Base-by-base conservation (phyloP, 2,888 invertebrate genomes). In the Nemoura dubitans region DNA sequence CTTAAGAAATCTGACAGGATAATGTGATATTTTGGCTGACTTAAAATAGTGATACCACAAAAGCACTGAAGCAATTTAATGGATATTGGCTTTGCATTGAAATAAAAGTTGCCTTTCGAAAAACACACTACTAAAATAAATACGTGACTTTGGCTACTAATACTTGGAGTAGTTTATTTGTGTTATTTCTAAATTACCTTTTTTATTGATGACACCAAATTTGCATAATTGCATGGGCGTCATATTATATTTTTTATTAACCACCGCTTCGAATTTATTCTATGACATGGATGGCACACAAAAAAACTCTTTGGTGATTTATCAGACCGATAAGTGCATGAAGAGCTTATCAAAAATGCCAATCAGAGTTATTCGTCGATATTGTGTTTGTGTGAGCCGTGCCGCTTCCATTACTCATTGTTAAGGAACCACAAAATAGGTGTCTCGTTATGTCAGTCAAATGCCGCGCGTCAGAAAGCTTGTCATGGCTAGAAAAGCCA, bases 401-500 rank as follows among this genome's bases (percentile, higher is more conserved):
- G 28, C 78, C 78, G 78, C 78, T 78, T 78, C 78, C 78, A 78
- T 78, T 78, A 78, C 78, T 78, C 78, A 78, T 78, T 78, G 78
- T 78, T 78, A 78, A 78, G 78, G 78, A 26, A 78, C 78, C 78
- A 25, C 26, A 78, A 28, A 78, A 28, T 27, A 78, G 78, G 78
- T 78, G 78, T 78, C 78, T 78, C 10, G 78, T 78, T 78, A 78
- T 78, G 78, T 78, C 78, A 78, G 25, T 78, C 78, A 78, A 59
- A 59, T 78, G 16, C 36, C 5, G 28, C 26, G 26, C 78, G 78
- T 78, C 78, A 78, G 5, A 78, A 27, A 27, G 78, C 59, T 59
- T 78, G 78, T 28, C 78, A 78, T 26, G 78, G 78, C 3, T 59
- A 7, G 59, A 59, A 59, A 59, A 59, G 59, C 59, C 59, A 59